Percentiles rank a stretch among this genome's conserved stretches.
phyloP scores from a whole-genome alignment of 37 sponge, comb jelly and placozoan genomes.

The Beroe forskalii region DNA sequence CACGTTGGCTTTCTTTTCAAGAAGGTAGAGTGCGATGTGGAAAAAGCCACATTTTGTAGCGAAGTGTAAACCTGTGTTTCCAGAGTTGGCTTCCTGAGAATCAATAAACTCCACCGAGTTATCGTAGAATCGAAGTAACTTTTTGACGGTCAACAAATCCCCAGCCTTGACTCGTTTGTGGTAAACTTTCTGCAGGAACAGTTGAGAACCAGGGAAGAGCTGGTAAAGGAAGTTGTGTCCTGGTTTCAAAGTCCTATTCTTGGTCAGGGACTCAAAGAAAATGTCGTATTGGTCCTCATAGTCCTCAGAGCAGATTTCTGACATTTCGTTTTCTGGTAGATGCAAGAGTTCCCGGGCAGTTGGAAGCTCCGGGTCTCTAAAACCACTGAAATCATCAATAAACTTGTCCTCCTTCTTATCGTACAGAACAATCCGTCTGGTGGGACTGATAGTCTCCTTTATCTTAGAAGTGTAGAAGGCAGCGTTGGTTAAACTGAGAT shows the following conservation, averaged over 20 bases:
- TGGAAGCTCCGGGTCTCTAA: constrained; percentile 10
- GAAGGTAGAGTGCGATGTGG: constrained; percentile 43
- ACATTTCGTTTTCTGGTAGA: background rate
- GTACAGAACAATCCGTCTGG: constrained; percentile 12
- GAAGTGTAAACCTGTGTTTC: constrained; percentile 24
- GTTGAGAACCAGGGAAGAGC: constrained; percentile 54
- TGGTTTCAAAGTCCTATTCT: constrained; percentile 32
- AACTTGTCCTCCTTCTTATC: constrained; percentile 7
- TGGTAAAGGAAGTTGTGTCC: constrained; percentile 49
- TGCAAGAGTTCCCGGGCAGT: constrained; percentile 1
- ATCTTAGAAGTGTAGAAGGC: constrained; percentile 52
- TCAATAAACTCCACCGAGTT: constrained; percentile 34
- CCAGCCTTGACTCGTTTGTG: constrained; percentile 53
- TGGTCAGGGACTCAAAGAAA: constrained; percentile 32
- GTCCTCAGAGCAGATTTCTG: constrained; percentile 17
- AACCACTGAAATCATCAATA: constrained; percentile 63
- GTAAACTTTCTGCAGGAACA: constrained; percentile 59
- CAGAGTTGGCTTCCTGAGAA: constrained; percentile 1
- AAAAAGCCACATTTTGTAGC: constrained; percentile 3
- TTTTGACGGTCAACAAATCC: constrained; percentile 56
- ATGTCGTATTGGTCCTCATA: constrained; percentile 32
- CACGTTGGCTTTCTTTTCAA: constrained; percentile 27
- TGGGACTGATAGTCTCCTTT: constrained; percentile 39
- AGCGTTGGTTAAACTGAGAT: constrained; percentile 52
- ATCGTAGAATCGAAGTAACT: constrained; percentile 31